phyloP scores from a whole-genome alignment of 1,140 invertebrate genomes.

The Drosophila sp. region DNA sequence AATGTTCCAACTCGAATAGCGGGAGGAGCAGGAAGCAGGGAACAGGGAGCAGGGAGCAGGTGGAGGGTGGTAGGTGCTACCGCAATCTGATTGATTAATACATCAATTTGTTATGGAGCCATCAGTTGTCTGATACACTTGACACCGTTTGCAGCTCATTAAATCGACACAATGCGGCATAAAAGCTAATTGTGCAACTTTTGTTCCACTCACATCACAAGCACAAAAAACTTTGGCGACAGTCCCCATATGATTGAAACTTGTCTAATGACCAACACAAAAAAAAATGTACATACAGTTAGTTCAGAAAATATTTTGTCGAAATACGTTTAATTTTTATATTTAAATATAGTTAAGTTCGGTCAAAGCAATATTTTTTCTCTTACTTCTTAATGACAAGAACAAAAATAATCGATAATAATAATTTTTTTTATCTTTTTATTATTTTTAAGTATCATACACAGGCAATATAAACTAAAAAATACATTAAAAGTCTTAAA shows the following conservation, averaged over 20 bases:
- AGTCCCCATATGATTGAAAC: constrained; percentile 42
- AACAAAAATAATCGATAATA: too few relatives aligned
- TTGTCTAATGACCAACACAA: constrained; percentile 36
- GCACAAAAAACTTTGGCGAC: constrained; percentile 23
- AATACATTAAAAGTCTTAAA: too few relatives aligned
- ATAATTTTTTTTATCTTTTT: too few relatives aligned
- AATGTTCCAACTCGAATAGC: constrained; percentile 22
- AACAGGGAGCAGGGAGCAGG: not conserved
- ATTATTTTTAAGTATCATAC: too few relatives aligned
- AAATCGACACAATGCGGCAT: constrained; percentile 77
- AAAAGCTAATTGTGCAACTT: constrained; percentile 79
- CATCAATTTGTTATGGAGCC: constrained; percentile 81
- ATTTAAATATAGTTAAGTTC: too few relatives aligned
- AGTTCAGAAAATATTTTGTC: too few relatives aligned
- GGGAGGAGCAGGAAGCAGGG: too few relatives aligned
- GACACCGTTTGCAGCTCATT: constrained; percentile 81
- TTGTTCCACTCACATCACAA: constrained; percentile 10
- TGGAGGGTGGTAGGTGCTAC: not conserved
- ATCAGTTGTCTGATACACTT: constrained; percentile 69
- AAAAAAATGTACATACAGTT: constrained; percentile 3
- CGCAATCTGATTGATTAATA: constrained; percentile 78
- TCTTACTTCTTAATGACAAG: too few relatives aligned
- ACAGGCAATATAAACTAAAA: too few relatives aligned
- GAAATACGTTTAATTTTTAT: too few relatives aligned
- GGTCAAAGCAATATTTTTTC: too few relatives aligned